A percentile compares a stretch with the other conserved stretches of the same genome.
These are phyloP conservation scores for Lycocorax pyrrhopterus DNA, from an alignment of 2,113 vertebrate genomes.

Conservation along the genomic window DNA sequence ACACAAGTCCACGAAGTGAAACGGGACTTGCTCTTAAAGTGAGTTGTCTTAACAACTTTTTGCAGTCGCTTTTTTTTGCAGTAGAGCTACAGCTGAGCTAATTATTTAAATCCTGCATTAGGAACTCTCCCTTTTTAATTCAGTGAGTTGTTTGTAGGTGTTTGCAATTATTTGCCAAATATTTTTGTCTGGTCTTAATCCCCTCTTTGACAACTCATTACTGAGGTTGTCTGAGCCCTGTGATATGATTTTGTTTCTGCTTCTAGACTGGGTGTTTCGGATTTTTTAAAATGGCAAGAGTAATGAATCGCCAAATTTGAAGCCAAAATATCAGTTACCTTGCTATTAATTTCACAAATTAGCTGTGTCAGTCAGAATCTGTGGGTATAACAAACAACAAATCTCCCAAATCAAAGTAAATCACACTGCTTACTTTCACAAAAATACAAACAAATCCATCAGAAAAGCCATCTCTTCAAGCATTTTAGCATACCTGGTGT, in stretches of 20 bases:
- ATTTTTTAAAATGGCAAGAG: not conserved
- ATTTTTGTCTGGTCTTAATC: not conserved
- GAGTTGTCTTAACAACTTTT: not conserved
- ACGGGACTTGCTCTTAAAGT: not conserved
- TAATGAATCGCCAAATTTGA: not conserved
- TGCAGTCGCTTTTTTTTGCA: not conserved
- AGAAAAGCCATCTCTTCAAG: not conserved
- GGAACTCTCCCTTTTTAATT: not conserved
- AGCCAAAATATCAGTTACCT: not conserved
- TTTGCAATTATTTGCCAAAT: not conserved
- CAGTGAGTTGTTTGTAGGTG: not conserved
- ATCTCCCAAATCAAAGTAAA: not conserved
- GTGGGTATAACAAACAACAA: not conserved
- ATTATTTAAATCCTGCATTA: not conserved
- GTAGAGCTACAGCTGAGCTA: not conserved
- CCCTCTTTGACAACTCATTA: not conserved
- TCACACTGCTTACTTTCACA: not conserved
- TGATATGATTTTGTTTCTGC: not conserved
- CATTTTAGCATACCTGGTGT: not conserved
- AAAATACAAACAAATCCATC: not conserved
- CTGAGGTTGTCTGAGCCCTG: not conserved
- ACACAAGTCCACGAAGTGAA: not conserved
- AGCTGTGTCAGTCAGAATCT: not conserved
- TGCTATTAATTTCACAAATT: not conserved
- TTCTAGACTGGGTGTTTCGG: not conserved